Base-by-base conservation (phyloP, 2,888 invertebrate genomes). In the Zaprionus obscuricornis region DNA sequence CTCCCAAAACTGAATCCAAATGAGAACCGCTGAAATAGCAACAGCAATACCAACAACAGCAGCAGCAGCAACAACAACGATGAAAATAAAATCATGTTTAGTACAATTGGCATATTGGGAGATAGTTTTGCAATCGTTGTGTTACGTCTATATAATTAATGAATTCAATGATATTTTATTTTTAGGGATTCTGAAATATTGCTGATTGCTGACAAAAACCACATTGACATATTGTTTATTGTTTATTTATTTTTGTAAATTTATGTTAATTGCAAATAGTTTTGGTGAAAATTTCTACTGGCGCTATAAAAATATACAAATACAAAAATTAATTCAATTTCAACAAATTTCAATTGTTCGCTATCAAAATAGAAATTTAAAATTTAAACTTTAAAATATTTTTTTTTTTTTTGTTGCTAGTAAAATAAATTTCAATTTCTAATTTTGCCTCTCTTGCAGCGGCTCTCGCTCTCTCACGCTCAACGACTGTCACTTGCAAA, bases 61-160 rank as follows among this genome's bases (percentile, higher is more conserved):
- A 64, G 57, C 65, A 64, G n/a, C n/a, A n/a, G n/a, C n/a, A n/a
- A 10, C 4, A 14, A 7, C 14, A 24, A 14, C 10, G 7, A 37
- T n/a, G n/a, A 39, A 13, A 33, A 47, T 42, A 54, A 63, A 69
- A 64, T 59, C 65, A 64, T 72, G 75, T 59, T 46, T 50, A 56
- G 50, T 54, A 66, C 81, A 77, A 82, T 82, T 71, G 69, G 67
- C 63, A 74, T 71, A 49, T 66, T n/a, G n/a, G n/a, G 68, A 57
- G 42, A 50, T 20, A 45, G 16, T 39, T 50, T 39, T 46, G 33
- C 39, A 45, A 49, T 33, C 34, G 56, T 43, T 54, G 37, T 66
- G 52, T 40, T 5, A 14, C 8, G 50, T 27, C 58, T 27, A 29
- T n/a, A n/a, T 29, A 40, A 50, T 58, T 74, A 60, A 60, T 64